Evolutionary conservation across 2,888 invertebrate genomes (phyloP), one percentile per base, ranked within the genome.

Genomic region (Eurois occulta): DNA sequence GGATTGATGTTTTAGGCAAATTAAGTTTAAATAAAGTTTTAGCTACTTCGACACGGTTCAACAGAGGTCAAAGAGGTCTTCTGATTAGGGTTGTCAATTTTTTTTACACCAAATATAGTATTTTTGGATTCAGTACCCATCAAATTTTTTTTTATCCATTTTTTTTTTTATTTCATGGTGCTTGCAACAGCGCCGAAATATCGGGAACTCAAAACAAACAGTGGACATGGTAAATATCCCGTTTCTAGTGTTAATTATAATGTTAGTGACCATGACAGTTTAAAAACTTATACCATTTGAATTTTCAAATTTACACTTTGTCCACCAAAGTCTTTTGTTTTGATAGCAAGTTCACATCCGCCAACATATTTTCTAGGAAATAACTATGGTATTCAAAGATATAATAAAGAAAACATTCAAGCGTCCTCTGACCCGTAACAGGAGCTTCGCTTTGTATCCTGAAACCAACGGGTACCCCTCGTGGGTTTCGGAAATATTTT

Each of bases 341-440:
- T 66, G 1, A 16, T 41, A 41, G 16, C 10, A 46, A 35, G 41
- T 58, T 72, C 13, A n/a, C 7, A 55, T 13, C 1, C 32, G 46
- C 24, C 1, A 65, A 46, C 11, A 55, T 41, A 28, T 70, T 64
- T 62, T 70, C 38, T 68, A 72, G 4, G 24, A 66, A 32, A 55
- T 28, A 72, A 82, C 58, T 35, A 72, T 60, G 69, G 69, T 70
- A 75, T 77, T 80, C 46, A 75, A 76, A 58, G 38, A 76, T 70
- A 35, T 85, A 78, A 74, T 70, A 75, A 72, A 77, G 60, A 72
- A 71, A 84, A 75, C 18, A 18, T 46, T 72, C 48, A 73, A 80
- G 60, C 55, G 28, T 71, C 58, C 75, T 55, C 46, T 64, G 68
- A 72, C 46, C 58, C 16, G 60, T 69, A 75, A 69, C 55, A 48